phyloP scores from a whole-genome alignment of 1,140 invertebrate genomes.

The Magallana ariakensis region DNA sequence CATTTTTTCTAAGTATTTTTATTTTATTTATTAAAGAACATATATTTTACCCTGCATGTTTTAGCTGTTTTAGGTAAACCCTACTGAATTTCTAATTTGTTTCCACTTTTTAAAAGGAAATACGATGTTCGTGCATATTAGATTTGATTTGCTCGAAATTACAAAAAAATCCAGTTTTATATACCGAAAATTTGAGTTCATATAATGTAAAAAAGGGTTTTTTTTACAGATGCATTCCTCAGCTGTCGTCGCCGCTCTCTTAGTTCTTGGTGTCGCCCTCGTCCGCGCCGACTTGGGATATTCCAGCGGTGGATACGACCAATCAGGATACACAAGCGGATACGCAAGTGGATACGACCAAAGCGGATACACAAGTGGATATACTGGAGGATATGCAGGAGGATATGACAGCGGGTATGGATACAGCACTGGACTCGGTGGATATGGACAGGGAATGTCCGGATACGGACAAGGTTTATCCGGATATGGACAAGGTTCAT shows the following conservation, averaged over 20 bases:
- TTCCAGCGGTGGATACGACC: neutral
- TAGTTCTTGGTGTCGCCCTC: neutral
- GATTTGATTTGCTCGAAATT: too few species aligned
- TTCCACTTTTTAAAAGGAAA: too few species aligned
- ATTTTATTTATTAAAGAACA: neutral
- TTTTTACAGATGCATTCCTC: neutral
- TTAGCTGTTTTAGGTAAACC: neutral
- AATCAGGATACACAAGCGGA: neutral
- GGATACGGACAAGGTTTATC: neutral
- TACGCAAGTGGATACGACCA: slow-evolving; percentile 23
- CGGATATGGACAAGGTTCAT: neutral
- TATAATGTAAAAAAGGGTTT: neutral
- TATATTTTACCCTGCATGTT: neutral
- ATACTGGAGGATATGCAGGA: slow-evolving; percentile 10
- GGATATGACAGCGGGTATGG: neutral
- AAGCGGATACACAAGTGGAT: neutral
- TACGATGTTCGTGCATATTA: too few species aligned
- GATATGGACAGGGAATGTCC: neutral
- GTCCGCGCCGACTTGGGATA: neutral
- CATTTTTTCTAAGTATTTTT: too few species aligned
- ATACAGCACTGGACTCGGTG: neutral
- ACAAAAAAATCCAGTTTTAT: too few species aligned
- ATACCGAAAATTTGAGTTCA: too few species aligned
- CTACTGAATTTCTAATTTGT: neutral
- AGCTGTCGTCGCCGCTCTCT: neutral